Conservation (phyloP, 2,113 vertebrate species). For the Clinocottus analis region DNA sequence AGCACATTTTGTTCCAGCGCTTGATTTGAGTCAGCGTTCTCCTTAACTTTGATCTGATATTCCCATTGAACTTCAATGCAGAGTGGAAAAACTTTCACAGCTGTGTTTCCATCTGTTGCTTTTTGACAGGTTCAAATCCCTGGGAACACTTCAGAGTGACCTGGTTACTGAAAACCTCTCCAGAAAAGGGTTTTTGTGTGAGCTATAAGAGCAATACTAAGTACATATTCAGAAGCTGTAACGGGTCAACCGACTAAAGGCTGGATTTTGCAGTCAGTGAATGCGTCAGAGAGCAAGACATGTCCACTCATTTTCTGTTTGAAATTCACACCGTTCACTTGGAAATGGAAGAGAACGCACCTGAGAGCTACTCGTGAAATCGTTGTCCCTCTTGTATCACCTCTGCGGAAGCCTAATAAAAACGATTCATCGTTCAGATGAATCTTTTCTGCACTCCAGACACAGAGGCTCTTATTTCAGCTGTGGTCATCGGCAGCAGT, state of each 20-base stretch:
- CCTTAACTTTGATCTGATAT: conserved; percentile 23
- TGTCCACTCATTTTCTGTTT: neutral
- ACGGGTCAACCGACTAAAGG: neutral
- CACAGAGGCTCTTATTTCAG: conserved; percentile 41
- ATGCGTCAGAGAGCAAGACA: neutral
- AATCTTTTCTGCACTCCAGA: conserved; percentile 2
- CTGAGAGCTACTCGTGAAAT: neutral
- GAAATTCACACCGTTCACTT: neutral
- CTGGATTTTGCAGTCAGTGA: neutral
- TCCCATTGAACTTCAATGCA: conserved; percentile 26
- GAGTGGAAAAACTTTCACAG: conserved; percentile 10
- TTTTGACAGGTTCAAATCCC: conserved; percentile 30
- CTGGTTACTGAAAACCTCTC: neutral
- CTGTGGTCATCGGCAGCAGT: conserved; percentile 33
- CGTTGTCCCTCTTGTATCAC: neutral
- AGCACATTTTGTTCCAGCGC: conserved; percentile 12
- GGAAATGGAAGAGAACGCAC: neutral
- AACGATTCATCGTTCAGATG: conserved; percentile 41
- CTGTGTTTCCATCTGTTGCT: conserved; percentile 6
- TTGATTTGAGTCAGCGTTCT: conserved; percentile 25
- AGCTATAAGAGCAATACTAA: neutral
- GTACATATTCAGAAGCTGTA: neutral
- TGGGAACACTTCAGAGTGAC: conserved; percentile 14
- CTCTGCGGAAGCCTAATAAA: conserved; percentile 20
- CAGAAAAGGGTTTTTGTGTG: neutral